Conservation (phyloP, 2,797 vertebrate genomes). For the Rhabdomys pumilio region DNA sequence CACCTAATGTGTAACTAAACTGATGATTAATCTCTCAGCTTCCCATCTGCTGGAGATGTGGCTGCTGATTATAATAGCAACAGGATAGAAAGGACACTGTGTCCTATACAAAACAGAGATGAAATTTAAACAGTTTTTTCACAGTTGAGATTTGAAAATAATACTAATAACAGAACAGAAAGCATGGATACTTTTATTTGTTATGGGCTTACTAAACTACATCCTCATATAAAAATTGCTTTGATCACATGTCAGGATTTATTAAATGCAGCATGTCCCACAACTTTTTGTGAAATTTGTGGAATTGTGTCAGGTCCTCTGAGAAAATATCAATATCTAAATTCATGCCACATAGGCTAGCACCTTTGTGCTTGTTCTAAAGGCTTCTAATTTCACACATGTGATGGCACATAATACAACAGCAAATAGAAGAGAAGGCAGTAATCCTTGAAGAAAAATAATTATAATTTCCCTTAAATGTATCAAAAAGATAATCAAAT, state of each 20-base stretch:
- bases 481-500: neutral
- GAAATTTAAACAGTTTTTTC: neutral
- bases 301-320: neutral
- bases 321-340: neutral
- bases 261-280: neutral
- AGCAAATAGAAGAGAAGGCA: neutral
- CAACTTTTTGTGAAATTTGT: neutral
- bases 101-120: neutral
- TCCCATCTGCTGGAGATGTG: constrained; percentile 17
- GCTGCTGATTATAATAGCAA: constrained; percentile 51
- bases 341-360: neutral
- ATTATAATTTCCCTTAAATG: neutral
- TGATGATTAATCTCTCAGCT: constrained; percentile 33
- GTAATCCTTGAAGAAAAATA: neutral
- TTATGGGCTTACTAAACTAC: neutral
- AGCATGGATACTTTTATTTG: neutral
- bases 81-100: neutral
- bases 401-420: neutral
- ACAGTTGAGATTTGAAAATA: neutral
- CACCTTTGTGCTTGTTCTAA: neutral
- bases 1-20: neutral
- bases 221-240: neutral
- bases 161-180: neutral
- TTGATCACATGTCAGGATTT: neutral
- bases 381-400: neutral